Evolutionary conservation across 2,113 vertebrate species (phyloP).

Genomic region (Mustelus asterias): DNA sequence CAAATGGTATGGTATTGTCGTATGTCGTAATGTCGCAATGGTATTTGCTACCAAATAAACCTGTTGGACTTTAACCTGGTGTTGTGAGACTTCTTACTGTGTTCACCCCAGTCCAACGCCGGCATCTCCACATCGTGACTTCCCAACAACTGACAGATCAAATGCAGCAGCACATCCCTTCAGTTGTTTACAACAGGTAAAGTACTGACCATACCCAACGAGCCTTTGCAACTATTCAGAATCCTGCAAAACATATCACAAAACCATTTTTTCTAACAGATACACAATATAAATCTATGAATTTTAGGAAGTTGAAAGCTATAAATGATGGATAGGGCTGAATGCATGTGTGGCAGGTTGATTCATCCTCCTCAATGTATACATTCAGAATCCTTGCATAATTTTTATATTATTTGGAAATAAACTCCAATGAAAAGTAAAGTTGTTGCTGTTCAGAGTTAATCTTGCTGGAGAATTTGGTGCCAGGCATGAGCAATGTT

Average conservation of each 20-base stretch:
- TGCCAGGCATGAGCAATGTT: not conserved
- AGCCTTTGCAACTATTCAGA: not conserved
- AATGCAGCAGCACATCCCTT: too few relatives aligned
- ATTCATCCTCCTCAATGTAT: not conserved
- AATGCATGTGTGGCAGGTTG: not conserved
- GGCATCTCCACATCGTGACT: too few relatives aligned
- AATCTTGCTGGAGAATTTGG: not conserved
- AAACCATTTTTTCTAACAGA: not conserved
- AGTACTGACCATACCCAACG: not conserved
- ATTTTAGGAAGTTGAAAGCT: not conserved
- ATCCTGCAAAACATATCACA: not conserved
- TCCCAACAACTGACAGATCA: too few relatives aligned
- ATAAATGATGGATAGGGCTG: not conserved
- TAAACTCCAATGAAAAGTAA: not conserved
- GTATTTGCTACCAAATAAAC: too few relatives aligned
- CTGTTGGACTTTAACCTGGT: too few relatives aligned
- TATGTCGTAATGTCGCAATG: too few relatives aligned
- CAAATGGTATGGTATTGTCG: too few relatives aligned
- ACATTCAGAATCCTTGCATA: not conserved
- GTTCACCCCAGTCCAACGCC: too few relatives aligned
- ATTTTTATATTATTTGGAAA: not conserved
- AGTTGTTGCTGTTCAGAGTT: not conserved
- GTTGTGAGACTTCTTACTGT: too few relatives aligned
- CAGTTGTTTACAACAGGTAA: too few relatives aligned
- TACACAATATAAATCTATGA: not conserved